phyloP scores from a whole-genome alignment of 2,888 invertebrate genomes.

The Polyommatus icarus region DNA sequence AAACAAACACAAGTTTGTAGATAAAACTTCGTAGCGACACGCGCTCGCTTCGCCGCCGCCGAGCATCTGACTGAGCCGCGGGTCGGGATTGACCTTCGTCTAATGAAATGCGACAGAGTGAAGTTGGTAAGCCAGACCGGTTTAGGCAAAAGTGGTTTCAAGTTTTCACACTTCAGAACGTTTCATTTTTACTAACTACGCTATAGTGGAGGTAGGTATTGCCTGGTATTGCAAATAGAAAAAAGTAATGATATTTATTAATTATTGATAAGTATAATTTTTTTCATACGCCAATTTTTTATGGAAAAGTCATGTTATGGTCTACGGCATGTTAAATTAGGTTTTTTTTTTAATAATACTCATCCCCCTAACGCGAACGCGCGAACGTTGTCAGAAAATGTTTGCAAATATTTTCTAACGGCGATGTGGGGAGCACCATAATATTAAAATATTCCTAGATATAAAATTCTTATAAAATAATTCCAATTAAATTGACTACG shows the following conservation, averaged over 20 bases:
- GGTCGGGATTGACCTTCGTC: slow-evolving; percentile 65
- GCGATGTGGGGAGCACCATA: too few species aligned
- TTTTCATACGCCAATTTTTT: too few species aligned
- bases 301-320: too few species aligned
- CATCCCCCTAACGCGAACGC: too few species aligned
- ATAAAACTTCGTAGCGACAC: slow-evolving; percentile 43
- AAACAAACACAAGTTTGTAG: slow-evolving; percentile 45
- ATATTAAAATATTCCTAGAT: too few species aligned
- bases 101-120: slow-evolving; percentile 63
- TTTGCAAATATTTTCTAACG: too few species aligned
- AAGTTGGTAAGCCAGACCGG: slow-evolving; percentile 68
- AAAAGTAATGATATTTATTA: background rate
- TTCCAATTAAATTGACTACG: too few species aligned
- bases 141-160: slow-evolving; percentile 71
- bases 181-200: slow-evolving; percentile 41
- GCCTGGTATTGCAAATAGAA: background rate
- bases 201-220: background rate
- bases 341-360: too few species aligned
- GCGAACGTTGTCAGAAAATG: too few species aligned
- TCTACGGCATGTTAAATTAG: too few species aligned
- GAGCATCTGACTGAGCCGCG: slow-evolving; percentile 54
- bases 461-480: too few species aligned
- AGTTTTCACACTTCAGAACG: slow-evolving; percentile 52
- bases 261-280: too few species aligned
- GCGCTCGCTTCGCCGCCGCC: slow-evolving; percentile 45